Percentiles rank a stretch among this genome's conserved stretches.
Evolutionary conservation across 2,888 invertebrate species (phyloP).

Genomic region (Hydrotaea cyrtoneurina): DNA sequence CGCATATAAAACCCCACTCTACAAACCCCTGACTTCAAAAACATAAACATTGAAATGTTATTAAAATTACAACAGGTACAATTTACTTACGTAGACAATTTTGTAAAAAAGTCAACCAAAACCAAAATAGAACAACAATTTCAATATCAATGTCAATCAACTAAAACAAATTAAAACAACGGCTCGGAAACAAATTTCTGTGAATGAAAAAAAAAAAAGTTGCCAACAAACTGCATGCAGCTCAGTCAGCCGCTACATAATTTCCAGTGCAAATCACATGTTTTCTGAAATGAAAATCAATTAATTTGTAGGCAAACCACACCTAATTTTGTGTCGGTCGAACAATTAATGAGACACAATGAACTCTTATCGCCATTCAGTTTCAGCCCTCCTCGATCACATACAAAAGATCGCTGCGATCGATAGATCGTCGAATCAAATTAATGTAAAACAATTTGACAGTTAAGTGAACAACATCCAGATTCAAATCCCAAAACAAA

Average conservation of each 20-base stretch:
- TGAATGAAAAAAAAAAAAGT: background rate
- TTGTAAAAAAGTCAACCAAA: no score
- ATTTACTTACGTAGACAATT: no score
- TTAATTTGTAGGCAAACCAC: conserved; percentile 36
- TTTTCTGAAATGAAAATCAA: conserved; percentile 5
- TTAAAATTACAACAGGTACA: no score
- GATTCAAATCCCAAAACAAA: background rate
- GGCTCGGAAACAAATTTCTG: background rate
- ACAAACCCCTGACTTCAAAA: no score
- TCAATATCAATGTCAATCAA: conserved; percentile 7
- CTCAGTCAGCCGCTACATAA: background rate
- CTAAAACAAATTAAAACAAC: conserved; percentile 3
- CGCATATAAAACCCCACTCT: no score
- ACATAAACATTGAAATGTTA: no score
- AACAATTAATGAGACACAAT: conserved; percentile 27
- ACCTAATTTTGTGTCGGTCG: conserved; percentile 28
- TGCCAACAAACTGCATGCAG: no score
- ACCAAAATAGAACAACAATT: background rate
- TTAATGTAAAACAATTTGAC: background rate
- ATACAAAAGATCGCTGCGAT: background rate
- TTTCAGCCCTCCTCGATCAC: background rate
- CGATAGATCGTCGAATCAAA: background rate
- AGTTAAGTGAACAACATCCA: background rate
- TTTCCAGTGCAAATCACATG: conserved; percentile 8
- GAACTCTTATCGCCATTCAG: background rate